Evolutionary conservation across 2,888 invertebrate genomes (phyloP), one percentile per base, ranked within the genome.

Genomic region (Brachynemurus nebulosus): DNA sequence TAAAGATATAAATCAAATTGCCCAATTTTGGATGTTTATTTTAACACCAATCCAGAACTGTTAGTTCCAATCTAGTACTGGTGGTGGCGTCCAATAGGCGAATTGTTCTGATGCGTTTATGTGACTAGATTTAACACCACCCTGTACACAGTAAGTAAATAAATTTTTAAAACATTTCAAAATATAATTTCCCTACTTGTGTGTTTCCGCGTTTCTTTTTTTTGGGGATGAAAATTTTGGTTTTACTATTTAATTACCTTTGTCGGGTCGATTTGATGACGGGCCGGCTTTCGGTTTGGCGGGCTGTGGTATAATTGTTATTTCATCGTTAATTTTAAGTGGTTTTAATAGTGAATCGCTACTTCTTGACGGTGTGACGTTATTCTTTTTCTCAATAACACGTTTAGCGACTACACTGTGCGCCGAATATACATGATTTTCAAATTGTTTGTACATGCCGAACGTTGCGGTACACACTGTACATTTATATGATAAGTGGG

Each of bases 381-480:
- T 53, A 58, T 74, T 78, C 58, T 78, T 80, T 62, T 81, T 81
- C 57, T 83, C 86, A 77, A 85, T 84, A 21, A 84, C 85, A 49
- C 86, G 78, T 58, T 88, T 86, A 30, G 89, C 86, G 14, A 88
- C 88, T 16, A 88, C 86, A 60, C 89, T 89, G 59, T 92, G 92
- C 16, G 89, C 90, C 30, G 89, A 88, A 59, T 91, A 92, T 5
- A 92, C 91, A 62, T 92, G 92, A 62, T 84, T 90, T 62, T 92
- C 91, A 57, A 92, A 92, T 58, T 89, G 84, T 66, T 89, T 89
- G 71, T 92, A 92, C 86, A 91, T 89, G 55, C 88, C 88, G 59
- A 92, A 92, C 3, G 91, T 91, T 18, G 91, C 91, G 30, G 90
- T 89, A 64, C 92, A 92, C 20, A 92, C 91, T 9, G 91, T 92